Percentiles rank a stretch among this genome's conserved stretches.
phyloP scores from a whole-genome alignment of 2,888 invertebrate genomes.

The Agrilus mali region DNA sequence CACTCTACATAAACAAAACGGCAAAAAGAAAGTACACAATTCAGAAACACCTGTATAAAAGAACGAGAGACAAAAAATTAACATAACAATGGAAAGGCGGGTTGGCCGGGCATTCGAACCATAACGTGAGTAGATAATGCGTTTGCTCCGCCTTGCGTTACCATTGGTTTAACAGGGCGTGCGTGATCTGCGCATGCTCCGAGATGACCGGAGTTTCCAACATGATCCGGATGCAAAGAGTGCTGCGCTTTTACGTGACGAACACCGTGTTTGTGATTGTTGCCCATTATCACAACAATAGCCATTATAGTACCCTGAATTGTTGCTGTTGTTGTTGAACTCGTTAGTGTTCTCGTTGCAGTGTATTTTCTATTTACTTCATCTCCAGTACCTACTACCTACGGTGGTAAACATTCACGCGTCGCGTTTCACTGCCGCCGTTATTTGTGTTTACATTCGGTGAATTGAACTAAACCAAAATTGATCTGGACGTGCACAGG shows the following conservation, averaged over 20 bases:
- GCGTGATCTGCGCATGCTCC: slow-evolving; percentile 23
- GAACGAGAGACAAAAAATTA: slow-evolving; percentile 35
- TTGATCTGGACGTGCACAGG: slow-evolving; percentile 64
- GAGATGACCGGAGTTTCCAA: slow-evolving; percentile 10
- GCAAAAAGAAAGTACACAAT: slow-evolving; percentile 22
- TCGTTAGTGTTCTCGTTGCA: slow-evolving; percentile 2
- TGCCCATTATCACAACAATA: slow-evolving; percentile 8
- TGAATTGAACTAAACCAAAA: slow-evolving; percentile 43
- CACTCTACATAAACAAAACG: neutral
- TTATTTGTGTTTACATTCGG: slow-evolving; percentile 11
- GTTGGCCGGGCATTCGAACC: slow-evolving; percentile 28
- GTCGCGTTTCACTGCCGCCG: slow-evolving; percentile 3
- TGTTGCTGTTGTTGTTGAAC: slow-evolving; percentile 12
- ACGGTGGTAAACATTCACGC: neutral
- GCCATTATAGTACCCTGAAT: slow-evolving; percentile 9
- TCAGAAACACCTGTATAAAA: slow-evolving; percentile 36
- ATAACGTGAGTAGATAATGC: slow-evolving; percentile 31
- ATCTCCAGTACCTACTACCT: too few relatives aligned
- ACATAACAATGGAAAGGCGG: slow-evolving; percentile 34
- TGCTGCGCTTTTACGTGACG: slow-evolving; percentile 27
- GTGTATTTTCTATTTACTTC: neutral
- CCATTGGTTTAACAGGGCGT: slow-evolving; percentile 24
- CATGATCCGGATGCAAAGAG: slow-evolving; percentile 23
- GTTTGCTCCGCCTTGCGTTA: slow-evolving; percentile 23
- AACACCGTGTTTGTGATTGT: slow-evolving; percentile 23